phyloP scores from a whole-genome alignment of 2,888 invertebrate genomes.

The Reticulitermes lucifugus region DNA sequence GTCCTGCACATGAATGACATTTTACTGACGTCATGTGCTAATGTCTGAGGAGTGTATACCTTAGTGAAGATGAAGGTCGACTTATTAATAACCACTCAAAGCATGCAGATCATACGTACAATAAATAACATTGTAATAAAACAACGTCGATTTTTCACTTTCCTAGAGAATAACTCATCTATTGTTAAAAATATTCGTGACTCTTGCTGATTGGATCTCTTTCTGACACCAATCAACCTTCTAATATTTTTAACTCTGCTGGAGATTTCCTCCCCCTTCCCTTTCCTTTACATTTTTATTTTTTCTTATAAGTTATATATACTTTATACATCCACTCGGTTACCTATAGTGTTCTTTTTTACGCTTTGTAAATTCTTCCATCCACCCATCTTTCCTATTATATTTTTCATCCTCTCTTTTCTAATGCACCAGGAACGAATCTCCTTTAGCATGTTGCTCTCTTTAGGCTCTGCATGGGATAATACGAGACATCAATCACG shows the following conservation, averaged over 20 bases:
- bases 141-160: slow-evolving; percentile 23
- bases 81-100: neutral
- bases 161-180: slow-evolving; percentile 20
- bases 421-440: slow-evolving; percentile 33
- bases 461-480: slow-evolving; percentile 45
- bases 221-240: slow-evolving; percentile 51
- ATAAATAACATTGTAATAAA: neutral
- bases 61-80: neutral
- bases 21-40: neutral
- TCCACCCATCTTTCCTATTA: slow-evolving; percentile 20
- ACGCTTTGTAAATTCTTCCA: slow-evolving; percentile 16
- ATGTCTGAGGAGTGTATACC: neutral
- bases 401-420: slow-evolving; percentile 19
- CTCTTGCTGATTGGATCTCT: slow-evolving; percentile 52
- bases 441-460: slow-evolving; percentile 6
- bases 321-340: neutral
- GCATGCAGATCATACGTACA: neutral
- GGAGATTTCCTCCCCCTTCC: slow-evolving; percentile 43
- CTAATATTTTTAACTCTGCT: slow-evolving; percentile 52
- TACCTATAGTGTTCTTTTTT: slow-evolving; percentile 11
- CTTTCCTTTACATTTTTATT: neutral
- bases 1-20: no score
- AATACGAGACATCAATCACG: slow-evolving; percentile 46
- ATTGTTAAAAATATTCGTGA: slow-evolving; percentile 40
- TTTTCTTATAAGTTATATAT: neutral